These are phyloP conservation scores for Epistrophella euchroma DNA, from an alignment of 2,888 invertebrate species.

Conservation along the genomic window DNA sequence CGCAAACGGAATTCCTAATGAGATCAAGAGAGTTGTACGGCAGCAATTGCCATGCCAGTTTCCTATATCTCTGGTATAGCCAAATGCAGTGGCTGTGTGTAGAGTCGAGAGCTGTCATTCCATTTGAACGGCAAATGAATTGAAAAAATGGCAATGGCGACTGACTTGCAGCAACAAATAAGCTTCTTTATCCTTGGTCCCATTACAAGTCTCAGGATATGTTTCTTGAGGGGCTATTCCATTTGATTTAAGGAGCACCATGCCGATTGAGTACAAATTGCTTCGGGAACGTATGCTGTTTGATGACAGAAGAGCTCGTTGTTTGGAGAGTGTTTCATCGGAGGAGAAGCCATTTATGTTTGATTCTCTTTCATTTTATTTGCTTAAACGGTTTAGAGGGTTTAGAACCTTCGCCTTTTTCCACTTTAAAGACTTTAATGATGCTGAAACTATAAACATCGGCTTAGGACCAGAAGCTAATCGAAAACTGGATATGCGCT, in stretches of 20 bases:
- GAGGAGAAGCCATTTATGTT: constrained; percentile 16
- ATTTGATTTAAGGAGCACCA: constrained; percentile 64
- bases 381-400: constrained; percentile 32
- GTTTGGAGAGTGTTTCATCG: not conserved
- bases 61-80: constrained; percentile 19
- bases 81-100: constrained; percentile 31
- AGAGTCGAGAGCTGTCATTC: constrained; percentile 38
- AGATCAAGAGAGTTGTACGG: constrained; percentile 46
- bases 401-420: not conserved
- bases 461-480: constrained; percentile 36
- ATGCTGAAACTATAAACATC: constrained; percentile 45
- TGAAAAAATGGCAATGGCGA: constrained; percentile 51
- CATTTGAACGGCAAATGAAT: constrained; percentile 35
- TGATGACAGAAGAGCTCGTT: constrained; percentile 22
- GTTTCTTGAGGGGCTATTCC: constrained; percentile 65
- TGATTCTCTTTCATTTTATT: constrained; percentile 50
- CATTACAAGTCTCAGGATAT: constrained; percentile 69
- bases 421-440: constrained; percentile 35
- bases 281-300: constrained; percentile 49
- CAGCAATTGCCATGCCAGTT: constrained; percentile 12
- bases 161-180: constrained; percentile 54
- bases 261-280: constrained; percentile 69
- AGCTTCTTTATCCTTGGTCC: constrained; percentile 58
- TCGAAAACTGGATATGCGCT: not conserved
- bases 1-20: constrained; percentile 72